Evolutionary conservation across 1,140 invertebrate genomes (phyloP), one percentile per base, ranked within the genome.

Genomic region (Lepidurus packardi): DNA sequence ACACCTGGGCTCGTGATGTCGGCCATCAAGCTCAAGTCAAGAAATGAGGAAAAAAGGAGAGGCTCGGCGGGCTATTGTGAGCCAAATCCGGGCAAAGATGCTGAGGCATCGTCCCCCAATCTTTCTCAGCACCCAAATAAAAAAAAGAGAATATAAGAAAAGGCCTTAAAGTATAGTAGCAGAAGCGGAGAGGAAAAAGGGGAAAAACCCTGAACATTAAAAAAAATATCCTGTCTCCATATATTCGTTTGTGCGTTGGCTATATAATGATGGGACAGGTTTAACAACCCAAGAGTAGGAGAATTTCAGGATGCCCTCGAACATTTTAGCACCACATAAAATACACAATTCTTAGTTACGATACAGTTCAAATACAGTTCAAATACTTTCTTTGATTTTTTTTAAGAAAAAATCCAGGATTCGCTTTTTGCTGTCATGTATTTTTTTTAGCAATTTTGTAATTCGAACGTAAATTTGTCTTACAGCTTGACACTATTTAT

Each of bases 101-200:
- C 53, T 65, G 53, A 65, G 53, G 53, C 53, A 65, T 65, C 53
- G 53, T 65, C 53, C 53, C 13, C 53, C 53, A 65, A 65, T 65
- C 53, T 65, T 65, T 65, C 53, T n/a, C 53, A 65, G 9, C 53
- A 65, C 53, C 21, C 53, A 65, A 65, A 65, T n/a, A 21, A 13
- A 65, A 21, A 13, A 65, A 47, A 16, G 16, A 47, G 16, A 65
- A 65, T n/a, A 16, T 65, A 21, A 16, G 21, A 65, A 65, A 65
- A 16, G 13, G 21, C 13, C 13, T 65, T 7, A n/a, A 21, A 65
- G 53, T 21, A 65, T 16, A 65, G 53, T 65, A 65, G 53, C 53
- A 9, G 21, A 65, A 65, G 13, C 16, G 13, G 13, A 16, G 13
- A 16, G 13, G 53, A 65, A 65, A 21, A 65, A n/a, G 53, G 53